Evolutionary conservation across 2,888 invertebrate genomes (phyloP).

Genomic region (Neoitamus cyanurus): DNA sequence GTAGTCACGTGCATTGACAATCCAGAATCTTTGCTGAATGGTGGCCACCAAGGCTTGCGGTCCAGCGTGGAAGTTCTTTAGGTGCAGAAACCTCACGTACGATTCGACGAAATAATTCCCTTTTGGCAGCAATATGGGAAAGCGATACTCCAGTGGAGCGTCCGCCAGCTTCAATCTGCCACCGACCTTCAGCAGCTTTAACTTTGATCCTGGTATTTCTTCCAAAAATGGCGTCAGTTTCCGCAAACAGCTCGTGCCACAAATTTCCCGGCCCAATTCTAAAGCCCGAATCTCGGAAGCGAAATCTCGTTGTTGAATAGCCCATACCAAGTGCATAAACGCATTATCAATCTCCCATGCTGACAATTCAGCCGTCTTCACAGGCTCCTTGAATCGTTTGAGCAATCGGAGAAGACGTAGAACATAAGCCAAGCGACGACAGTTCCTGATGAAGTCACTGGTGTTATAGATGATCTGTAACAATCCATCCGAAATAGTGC

Average conservation of each 20-base stretch:
- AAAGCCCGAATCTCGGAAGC: not conserved
- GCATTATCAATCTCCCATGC: not conserved
- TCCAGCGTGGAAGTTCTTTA: conserved; percentile 41
- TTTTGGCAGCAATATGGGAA: conserved; percentile 56
- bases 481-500: not conserved
- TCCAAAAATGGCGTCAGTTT: not conserved
- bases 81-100: conserved; percentile 31
- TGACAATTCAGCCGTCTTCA: not conserved
- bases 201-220: not conserved
- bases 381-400: not conserved
- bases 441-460: conserved; percentile 3
- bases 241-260: not conserved
- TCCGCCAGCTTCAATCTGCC: not conserved
- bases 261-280: not conserved
- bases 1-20: not conserved
- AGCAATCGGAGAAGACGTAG: not conserved
- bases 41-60: conserved; percentile 7
- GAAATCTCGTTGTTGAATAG: not conserved
- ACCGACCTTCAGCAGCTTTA: conserved; percentile 46
- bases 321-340: not conserved
- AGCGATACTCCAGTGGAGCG: conserved; percentile 50
- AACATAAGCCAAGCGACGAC: not conserved
- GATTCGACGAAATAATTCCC: conserved; percentile 45
- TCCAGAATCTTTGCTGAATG: conserved; percentile 26
- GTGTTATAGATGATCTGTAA: not conserved